Conservation (phyloP, 2,888 invertebrate species). For the Fragum sueziense region DNA sequence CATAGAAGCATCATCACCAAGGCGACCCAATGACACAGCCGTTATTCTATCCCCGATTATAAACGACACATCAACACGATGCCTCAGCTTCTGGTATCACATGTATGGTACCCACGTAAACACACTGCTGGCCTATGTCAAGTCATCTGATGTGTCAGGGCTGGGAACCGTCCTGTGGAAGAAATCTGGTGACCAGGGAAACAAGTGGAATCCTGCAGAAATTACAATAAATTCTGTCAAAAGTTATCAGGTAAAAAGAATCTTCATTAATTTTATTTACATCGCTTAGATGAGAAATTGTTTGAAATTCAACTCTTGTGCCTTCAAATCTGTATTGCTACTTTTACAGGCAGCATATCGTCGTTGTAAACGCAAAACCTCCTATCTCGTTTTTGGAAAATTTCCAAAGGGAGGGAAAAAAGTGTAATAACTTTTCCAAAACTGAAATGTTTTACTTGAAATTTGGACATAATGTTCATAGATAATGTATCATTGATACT, state of each 20-base stretch:
- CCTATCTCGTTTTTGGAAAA: too few species aligned
- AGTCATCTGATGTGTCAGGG: slow-evolving; percentile 34
- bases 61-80: slow-evolving; percentile 58
- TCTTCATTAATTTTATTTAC: too few species aligned
- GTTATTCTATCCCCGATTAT: slow-evolving; percentile 81
- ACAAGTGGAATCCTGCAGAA: slow-evolving; percentile 62
- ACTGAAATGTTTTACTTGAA: too few species aligned
- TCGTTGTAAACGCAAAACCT: too few species aligned
- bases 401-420: too few species aligned
- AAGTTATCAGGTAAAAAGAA: slow-evolving; percentile 55
- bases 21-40: slow-evolving; percentile 85
- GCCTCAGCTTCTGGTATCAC: slow-evolving; percentile 77
- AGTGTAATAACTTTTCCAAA: too few species aligned
- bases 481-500: too few species aligned
- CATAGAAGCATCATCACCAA: slow-evolving; percentile 85
- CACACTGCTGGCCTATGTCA: slow-evolving; percentile 65
- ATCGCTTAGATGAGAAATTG: too few species aligned
- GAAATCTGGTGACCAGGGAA: slow-evolving; percentile 62
- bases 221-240: slow-evolving; percentile 53
- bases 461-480: too few species aligned
- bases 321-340: too few species aligned
- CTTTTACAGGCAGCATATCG: too few species aligned
- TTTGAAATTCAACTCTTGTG: too few species aligned
- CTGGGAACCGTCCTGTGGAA: slow-evolving; percentile 57
- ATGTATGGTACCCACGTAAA: slow-evolving; percentile 74